Base-by-base conservation (phyloP, 2,113 vertebrate species). In the Percina caprodes region DNA sequence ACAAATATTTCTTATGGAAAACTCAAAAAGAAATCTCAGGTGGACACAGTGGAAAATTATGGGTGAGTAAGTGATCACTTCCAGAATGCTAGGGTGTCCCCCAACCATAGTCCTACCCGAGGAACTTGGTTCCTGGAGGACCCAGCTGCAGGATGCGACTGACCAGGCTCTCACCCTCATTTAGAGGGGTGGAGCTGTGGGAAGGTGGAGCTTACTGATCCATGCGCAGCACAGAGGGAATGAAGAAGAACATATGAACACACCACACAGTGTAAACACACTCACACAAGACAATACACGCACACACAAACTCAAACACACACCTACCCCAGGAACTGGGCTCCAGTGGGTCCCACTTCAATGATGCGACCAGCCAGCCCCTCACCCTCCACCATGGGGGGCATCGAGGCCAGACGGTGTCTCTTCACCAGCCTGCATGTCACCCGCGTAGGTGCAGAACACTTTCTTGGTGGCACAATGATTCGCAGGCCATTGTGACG, bases 141-240 rank as follows among this genome's bases (percentile, higher is more conserved):
- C 98, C 98, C 95, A 99, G 97, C 95, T 99, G 98, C 95, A 99
- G 97, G 95, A 99, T 99, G 95, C 98, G 97, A 96, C 98, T 99
- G 96, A 99, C 98, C 97, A 99, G 96, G 93, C 98, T 99, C 97
- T 99, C 98, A 91, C 98, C 98, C 97, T 99, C 98, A 95, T 99
- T 99, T 95, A 99, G 97, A 96, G 98, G 98, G 98, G 98, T 91
- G 98, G 98, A 96, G 98, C 97, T 93, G 97, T 97, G 93, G 98
- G 98, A 93, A 99, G 97, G 96, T 99, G 98, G 92, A 99, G 97
- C 96, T 99, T 99, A 98, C 98, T 99, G 97, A 97, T 96, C 95
- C 96, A 91, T 96, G 96, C 94, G 97, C 97, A 97, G 98, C 97
- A 98, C 95, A 96, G 94, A 74, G 90, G 96, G 77, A 92, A 86